Percentiles rank a stretch among this genome's conserved stretches.
Evolutionary conservation across 1,140 invertebrate genomes (phyloP).

Genomic region (Vanessa tameamea): DNA sequence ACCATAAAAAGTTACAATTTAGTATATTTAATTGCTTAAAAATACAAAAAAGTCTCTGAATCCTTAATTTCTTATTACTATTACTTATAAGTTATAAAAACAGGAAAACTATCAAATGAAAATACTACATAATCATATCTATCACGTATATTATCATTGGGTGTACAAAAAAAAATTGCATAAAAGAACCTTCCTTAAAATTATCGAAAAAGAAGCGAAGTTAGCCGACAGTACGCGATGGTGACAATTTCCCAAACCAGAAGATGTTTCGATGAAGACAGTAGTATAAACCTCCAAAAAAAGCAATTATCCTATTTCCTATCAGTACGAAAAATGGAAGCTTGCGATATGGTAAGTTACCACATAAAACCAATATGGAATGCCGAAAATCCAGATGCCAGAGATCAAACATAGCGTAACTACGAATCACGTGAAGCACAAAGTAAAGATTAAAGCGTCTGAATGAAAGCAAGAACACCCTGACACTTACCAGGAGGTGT

Average conservation of each 20-base stretch:
- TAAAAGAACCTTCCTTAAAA: constrained; percentile 9
- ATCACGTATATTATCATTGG: background rate
- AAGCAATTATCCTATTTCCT: constrained; percentile 3
- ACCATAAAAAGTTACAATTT: background rate
- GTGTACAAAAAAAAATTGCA: background rate
- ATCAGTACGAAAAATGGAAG: constrained; percentile 19
- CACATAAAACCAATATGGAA: constrained; percentile 38
- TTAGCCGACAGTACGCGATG: constrained; percentile 21
- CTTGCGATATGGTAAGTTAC: constrained; percentile 35
- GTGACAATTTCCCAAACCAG: constrained; percentile 26
- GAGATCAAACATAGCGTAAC: constrained; percentile 31
- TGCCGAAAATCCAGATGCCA: constrained; percentile 18
- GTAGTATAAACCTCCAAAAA: constrained; percentile 17
- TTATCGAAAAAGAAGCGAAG: constrained; percentile 21
- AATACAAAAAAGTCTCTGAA: background rate
- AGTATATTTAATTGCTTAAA: background rate
- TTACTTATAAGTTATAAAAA: background rate
- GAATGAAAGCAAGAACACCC: constrained; percentile 78
- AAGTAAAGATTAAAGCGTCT: constrained; percentile 79
- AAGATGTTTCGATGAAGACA: constrained; percentile 23
- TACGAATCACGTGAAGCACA: constrained; percentile 67
- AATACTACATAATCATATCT: background rate
- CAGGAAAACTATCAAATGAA: background rate
- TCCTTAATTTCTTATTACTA: background rate
- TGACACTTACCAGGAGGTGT: constrained; percentile 78